Conservation (phyloP, 2,888 invertebrate species). For the Erynnis tages region DNA sequence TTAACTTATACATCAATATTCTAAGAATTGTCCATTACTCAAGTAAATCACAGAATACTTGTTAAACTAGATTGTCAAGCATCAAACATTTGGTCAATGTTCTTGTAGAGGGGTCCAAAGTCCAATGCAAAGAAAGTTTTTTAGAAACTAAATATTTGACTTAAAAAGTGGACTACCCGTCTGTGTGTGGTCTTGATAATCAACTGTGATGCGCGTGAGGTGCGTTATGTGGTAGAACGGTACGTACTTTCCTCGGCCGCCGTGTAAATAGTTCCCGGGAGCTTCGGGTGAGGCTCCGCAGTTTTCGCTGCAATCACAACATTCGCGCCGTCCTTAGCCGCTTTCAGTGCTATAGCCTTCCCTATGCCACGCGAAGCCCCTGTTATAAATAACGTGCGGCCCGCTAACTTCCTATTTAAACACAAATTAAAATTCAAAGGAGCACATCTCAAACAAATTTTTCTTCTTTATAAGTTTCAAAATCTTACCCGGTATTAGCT, state of each 20-base stretch:
- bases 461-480: not conserved
- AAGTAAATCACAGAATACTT: not conserved
- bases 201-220: not conserved
- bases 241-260: slow-evolving; percentile 92
- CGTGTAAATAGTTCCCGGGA: slow-evolving; percentile 95
- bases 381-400: slow-evolving; percentile 95
- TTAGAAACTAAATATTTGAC: not conserved
- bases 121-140: slow-evolving; percentile 5
- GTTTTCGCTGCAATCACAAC: slow-evolving; percentile 96
- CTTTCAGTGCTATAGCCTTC: slow-evolving; percentile 95
- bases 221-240: not conserved
- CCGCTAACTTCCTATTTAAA: slow-evolving; percentile 83
- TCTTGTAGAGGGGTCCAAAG: slow-evolving; percentile 22
- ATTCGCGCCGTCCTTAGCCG: slow-evolving; percentile 95
- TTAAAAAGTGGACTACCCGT: too few relatives aligned
- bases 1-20: not conserved
- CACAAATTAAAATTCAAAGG: slow-evolving; percentile 32
- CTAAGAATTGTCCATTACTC: not conserved
- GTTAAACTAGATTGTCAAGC: not conserved
- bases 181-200: too few relatives aligned
- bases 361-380: slow-evolving; percentile 99
- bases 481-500: slow-evolving; percentile 72
- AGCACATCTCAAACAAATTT: slow-evolving; percentile 24
- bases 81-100: slow-evolving; percentile 2
- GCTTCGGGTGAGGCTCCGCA: slow-evolving; percentile 92